phyloP scores from a whole-genome alignment of 2,888 invertebrate species.

The Drosophila austrosaltans region DNA sequence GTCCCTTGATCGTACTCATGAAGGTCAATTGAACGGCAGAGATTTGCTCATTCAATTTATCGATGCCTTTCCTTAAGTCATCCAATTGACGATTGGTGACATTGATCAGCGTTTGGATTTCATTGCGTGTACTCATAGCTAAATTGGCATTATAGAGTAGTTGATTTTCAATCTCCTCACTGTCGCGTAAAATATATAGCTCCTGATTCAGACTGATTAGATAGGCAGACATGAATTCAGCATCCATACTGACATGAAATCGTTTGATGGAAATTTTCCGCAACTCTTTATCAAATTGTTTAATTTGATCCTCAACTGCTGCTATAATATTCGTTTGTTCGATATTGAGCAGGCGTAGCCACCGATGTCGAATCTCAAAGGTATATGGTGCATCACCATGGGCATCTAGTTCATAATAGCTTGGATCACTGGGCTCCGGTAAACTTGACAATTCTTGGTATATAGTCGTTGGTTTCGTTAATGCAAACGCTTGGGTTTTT shows the following conservation, averaged over 20 bases:
- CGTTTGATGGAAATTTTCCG: constrained; percentile 85
- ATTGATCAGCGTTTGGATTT: constrained; percentile 79
- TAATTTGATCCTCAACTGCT: constrained; percentile 86
- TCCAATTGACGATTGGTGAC: constrained; percentile 73
- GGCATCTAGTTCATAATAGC: constrained; percentile 56
- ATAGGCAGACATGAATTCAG: constrained; percentile 86
- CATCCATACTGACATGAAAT: constrained; percentile 85
- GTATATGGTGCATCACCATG: constrained; percentile 56
- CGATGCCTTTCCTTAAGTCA: constrained; percentile 71
- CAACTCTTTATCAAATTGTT: constrained; percentile 88
- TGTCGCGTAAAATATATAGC: constrained; percentile 89
- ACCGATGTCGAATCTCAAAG: constrained; percentile 67
- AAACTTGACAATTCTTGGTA: constrained; percentile 38
- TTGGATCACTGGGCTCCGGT: constrained; percentile 53
- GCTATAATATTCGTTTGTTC: constrained; percentile 88
- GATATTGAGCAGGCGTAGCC: constrained; percentile 84
- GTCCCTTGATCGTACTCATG: constrained; percentile 86
- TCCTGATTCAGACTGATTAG: constrained; percentile 89
- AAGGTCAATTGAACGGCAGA: constrained; percentile 85
- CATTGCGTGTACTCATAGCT: constrained; percentile 85
- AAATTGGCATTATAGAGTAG: constrained; percentile 86
- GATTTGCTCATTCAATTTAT: constrained; percentile 84
- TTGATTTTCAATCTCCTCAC: constrained; percentile 88
- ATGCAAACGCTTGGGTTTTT: constrained; percentile 22
- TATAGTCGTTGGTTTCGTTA: constrained; percentile 18